Base-by-base conservation (phyloP, 2,888 invertebrate species). In the Carpatolechia fugitivella region DNA sequence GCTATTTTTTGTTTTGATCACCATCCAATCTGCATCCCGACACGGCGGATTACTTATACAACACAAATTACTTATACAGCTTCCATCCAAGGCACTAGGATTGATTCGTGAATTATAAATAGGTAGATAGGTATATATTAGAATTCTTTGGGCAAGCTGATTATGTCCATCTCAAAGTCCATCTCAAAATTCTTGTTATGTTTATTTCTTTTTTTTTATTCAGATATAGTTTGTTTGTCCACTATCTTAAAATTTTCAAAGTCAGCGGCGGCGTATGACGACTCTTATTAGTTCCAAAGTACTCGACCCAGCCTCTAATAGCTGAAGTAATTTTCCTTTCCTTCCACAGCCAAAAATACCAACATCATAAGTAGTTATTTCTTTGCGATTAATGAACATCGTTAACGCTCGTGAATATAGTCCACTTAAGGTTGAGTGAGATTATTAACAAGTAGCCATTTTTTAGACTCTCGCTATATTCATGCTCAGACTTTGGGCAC, bases 201-300 rank as follows among this genome's bases (percentile, higher is more conserved):
- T 11, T 44, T 29, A 29, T 44, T 29, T 24, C n/a, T n/a, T 20
- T 20, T 29, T 29, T 13, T 13, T 44, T 44, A 44, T 24, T 18
- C 10, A 38, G 18, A 38, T 10, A 16, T 18, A 18, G 11, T 11
- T 10, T 20, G 20, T 16, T 1, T 41, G 40, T 18, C 18, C 40
- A 41, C 18, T 14, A 14, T 14, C 13, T 36, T 36, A 16, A 41
- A 18, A 11, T 41, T 41, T 11, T 20, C 40, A 8, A 18, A 41
- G 40, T 41, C 18, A 18, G 40, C 18, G 51, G 58, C 72, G 70
- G 55, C 70, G 69, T 76, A 76, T 80, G 79, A 72, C 76, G 68
- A 61, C 74, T 77, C 73, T 76, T 74, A 61, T n/a, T n/a, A 71
- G 18, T 18, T 18, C 18, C 38, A 41, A 11, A 20, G 4, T 18